phyloP scores from a whole-genome alignment of 2,797 vertebrate species.

The Sebastes reedi region DNA sequence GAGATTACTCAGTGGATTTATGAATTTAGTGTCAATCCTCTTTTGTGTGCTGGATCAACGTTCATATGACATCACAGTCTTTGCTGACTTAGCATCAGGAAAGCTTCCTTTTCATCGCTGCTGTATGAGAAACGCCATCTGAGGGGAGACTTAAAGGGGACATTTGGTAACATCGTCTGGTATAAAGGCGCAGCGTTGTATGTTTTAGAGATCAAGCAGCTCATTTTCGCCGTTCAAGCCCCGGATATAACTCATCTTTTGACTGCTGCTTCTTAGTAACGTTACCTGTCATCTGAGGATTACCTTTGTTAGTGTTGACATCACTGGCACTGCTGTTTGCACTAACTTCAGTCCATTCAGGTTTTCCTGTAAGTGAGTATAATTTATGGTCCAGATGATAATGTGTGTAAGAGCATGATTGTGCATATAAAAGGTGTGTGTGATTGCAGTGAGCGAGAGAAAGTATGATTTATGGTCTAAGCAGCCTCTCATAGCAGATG shows the following conservation, averaged over 20 bases:
- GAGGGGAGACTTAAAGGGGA: neutral
- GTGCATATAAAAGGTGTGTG: neutral
- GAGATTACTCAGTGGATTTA: neutral
- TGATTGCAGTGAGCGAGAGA: neutral
- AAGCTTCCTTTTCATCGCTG: neutral
- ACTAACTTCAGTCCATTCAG: neutral
- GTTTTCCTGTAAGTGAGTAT: neutral
- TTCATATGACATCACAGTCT: neutral
- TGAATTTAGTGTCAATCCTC: neutral
- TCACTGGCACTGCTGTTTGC: neutral
- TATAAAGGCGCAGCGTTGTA: neutral
- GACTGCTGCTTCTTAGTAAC: neutral
- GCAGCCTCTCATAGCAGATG: neutral
- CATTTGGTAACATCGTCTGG: accelerated
- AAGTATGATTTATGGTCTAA: neutral
- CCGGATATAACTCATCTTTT: neutral
- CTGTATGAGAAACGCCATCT: neutral
- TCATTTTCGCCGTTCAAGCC: neutral
- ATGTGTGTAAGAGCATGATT: neutral
- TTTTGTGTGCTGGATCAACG: neutral
- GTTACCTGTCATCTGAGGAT: neutral
- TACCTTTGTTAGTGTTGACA: neutral
- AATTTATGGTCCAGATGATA: neutral
- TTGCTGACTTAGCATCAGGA: neutral
- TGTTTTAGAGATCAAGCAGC: neutral